Conservation (phyloP, 2,888 invertebrate genomes). For the Asteroscopus sphinx region DNA sequence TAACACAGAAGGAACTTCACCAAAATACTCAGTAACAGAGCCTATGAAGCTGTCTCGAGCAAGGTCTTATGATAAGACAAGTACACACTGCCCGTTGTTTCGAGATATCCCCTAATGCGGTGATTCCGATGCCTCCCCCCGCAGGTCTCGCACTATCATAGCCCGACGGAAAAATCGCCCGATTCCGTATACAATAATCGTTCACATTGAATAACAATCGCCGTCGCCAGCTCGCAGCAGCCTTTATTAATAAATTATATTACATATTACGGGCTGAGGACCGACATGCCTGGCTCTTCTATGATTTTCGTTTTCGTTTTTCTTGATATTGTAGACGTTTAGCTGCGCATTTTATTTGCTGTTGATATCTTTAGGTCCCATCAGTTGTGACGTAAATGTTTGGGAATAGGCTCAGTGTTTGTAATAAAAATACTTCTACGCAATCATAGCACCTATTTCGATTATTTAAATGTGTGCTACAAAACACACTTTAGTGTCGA, state of each 20-base stretch:
- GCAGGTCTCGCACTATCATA: constrained; percentile 26
- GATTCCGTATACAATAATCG: constrained; percentile 63
- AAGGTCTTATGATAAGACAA: constrained; percentile 2
- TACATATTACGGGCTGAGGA: constrained; percentile 46
- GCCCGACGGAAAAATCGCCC: constrained; percentile 59
- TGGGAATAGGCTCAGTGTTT: not conserved
- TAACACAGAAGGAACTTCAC: not conserved
- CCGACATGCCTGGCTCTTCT: constrained; percentile 28
- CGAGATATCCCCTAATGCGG: constrained; percentile 56
- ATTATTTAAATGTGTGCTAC: not conserved
- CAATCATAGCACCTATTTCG: not conserved
- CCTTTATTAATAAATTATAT: constrained; percentile 64
- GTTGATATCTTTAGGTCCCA: constrained; percentile 23
- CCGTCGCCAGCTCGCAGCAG: constrained; percentile 36
- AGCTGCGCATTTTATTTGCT: constrained; percentile 41
- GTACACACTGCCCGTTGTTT: constrained; percentile 46
- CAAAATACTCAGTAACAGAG: not conserved
- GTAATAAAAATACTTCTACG: constrained; percentile 5
- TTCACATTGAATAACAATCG: constrained; percentile 65
- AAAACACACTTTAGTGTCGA: too few relatives aligned
- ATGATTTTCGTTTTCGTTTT: constrained; percentile 35
- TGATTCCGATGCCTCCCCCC: constrained; percentile 56
- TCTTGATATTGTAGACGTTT: constrained; percentile 32
- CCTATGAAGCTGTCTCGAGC: not conserved
- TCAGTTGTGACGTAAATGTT: constrained; percentile 16